Base-by-base conservation (phyloP, 2,797 vertebrate species). In the Acrossocheilus fasciatus region DNA sequence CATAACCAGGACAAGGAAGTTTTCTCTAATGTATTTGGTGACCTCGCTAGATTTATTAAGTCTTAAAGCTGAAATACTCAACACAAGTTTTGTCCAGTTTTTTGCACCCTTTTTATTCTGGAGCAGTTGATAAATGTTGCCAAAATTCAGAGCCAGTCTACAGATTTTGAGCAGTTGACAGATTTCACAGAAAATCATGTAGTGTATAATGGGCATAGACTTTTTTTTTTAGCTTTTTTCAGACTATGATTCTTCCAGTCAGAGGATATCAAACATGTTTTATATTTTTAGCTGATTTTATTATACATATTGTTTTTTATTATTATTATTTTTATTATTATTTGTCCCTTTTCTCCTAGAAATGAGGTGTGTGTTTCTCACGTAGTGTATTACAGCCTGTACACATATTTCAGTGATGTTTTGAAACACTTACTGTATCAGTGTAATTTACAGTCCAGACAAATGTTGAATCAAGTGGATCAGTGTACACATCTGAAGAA, bases 341-440 rank as follows among this genome's bases (percentile, higher is more conserved):
- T 64, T 64, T 30, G 14, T 34, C 12, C 62, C 17, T 6, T 5
- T 66, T 66, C 30, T 66, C 30, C 30, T 17, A 66, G 15, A 34
- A 66, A 34, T 4, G 30, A 66, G 34, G 66, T 18, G 66, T 7
- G 8, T 18, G 66, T 10, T 68, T 68, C 34, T 68, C 36, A 43
- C 30, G 39, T 39, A 15, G 20, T 23, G 17, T 77, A 57, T 57
- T 74, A 23, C 20, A 57, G 10, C 18, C 41, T 81, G 14, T 23
- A 20, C 30, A 82, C 8, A 52, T 45, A 83, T n/a, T 39, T 72
- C 12, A 75, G 54, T 43, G 14, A 72, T 20, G 68, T 45, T 57
- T 45, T 45, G 30, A 72, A 39, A 20, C 36, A 92, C 96, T 96
- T 91, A 98, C 98, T 94, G 91, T 88, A 66, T 93, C 95, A 0